Evolutionary conservation across 2,797 vertebrate species (phyloP).

Genomic region (Thunnus albacares): DNA sequence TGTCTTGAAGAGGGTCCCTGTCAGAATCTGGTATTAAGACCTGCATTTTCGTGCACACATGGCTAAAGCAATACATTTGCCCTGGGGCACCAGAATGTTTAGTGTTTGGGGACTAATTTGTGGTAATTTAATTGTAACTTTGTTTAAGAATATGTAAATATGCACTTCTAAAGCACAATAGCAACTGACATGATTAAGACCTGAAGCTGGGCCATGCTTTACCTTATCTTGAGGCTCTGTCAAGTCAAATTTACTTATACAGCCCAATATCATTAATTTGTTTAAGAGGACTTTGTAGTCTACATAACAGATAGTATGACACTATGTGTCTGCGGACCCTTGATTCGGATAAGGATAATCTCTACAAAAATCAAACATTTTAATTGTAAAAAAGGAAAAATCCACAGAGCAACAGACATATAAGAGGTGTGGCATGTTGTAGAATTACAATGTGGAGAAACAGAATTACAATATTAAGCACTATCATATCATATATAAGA

Average conservation of each 20-base stretch:
- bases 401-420: too few species aligned
- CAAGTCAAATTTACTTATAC: too few species aligned
- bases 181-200: too few species aligned
- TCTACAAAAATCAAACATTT: neutral
- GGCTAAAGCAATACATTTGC: neutral
- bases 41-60: neutral
- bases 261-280: too few species aligned
- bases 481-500: too few species aligned
- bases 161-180: too few species aligned
- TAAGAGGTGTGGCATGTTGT: too few species aligned
- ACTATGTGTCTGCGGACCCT: neutral
- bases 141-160: too few species aligned
- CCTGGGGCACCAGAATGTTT: neutral
- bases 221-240: too few species aligned
- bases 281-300: neutral
- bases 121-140: neutral
- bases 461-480: neutral
- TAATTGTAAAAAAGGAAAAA: neutral
- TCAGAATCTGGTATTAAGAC: too few species aligned
- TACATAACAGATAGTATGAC: neutral
- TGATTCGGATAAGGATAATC: neutral
- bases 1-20: neutral
- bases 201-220: too few species aligned
- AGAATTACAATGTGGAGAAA: neutral
- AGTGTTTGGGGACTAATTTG: neutral